phyloP scores from a whole-genome alignment of 2,797 vertebrate species.

The Chelon labrosus region DNA sequence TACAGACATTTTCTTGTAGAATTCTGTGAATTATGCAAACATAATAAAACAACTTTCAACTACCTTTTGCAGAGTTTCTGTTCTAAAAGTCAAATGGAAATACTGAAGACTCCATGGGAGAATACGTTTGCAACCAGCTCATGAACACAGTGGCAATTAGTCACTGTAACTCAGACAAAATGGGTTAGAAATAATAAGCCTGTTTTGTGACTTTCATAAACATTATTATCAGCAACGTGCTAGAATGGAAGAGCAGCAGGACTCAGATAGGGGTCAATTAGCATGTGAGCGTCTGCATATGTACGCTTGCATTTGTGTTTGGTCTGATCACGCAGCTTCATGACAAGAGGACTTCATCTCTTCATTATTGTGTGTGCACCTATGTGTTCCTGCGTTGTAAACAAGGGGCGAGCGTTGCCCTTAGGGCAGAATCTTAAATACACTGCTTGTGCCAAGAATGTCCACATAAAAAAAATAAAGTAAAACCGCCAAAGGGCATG shows the following conservation, averaged over 20 bases:
- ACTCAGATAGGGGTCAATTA: conserved; percentile 8
- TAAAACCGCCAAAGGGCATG: conserved; percentile 49
- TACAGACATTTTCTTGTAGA: too few relatives aligned
- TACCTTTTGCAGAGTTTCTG: too few relatives aligned
- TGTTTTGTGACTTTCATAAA: not conserved
- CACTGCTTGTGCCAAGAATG: conserved; percentile 63
- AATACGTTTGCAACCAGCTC: too few relatives aligned
- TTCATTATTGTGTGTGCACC: conserved; percentile 34
- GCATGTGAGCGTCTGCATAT: conserved; percentile 19
- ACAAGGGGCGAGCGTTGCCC: conserved; percentile 62
- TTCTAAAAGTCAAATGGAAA: too few relatives aligned
- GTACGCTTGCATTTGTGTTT: conserved; percentile 3
- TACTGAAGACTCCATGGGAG: too few relatives aligned
- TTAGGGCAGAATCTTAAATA: conserved; percentile 64
- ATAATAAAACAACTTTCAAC: too few relatives aligned
- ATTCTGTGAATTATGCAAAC: too few relatives aligned
- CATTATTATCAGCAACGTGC: not conserved
- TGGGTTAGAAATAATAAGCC: too few relatives aligned
- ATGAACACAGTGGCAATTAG: too few relatives aligned
- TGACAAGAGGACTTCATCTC: conserved; percentile 31
- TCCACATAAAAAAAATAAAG: conserved; percentile 27
- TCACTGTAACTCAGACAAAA: too few relatives aligned
- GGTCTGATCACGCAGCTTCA: conserved; percentile 16
- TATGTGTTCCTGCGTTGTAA: conserved; percentile 45
- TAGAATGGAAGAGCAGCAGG: not conserved